Percentiles rank a stretch among this genome's conserved stretches.
phyloP scores from a whole-genome alignment of 2,797 vertebrate species.

The Lutjanus campechanus region DNA sequence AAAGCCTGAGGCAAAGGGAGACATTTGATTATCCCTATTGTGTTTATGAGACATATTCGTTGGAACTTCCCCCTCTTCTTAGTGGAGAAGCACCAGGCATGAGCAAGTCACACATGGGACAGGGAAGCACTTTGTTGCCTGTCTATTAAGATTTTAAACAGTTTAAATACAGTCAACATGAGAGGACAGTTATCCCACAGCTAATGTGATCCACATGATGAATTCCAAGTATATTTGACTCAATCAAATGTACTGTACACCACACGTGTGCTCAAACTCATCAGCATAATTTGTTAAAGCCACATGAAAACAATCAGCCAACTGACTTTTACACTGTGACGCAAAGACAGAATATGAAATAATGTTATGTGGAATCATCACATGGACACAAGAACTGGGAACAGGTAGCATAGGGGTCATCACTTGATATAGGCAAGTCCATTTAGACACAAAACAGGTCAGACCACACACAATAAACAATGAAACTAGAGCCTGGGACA shows the following conservation, averaged over 20 bases:
- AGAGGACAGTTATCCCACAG: slow-evolving; percentile 20
- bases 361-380: slow-evolving; percentile 12
- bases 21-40: slow-evolving; percentile 25
- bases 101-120: slow-evolving; percentile 3
- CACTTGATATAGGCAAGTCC: slow-evolving; percentile 16
- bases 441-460: slow-evolving; percentile 35
- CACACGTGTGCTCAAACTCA: neutral
- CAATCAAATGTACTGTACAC: slow-evolving; percentile 10
- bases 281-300: neutral
- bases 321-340: neutral
- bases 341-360: neutral
- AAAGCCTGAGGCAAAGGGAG: slow-evolving; percentile 4
- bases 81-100: neutral
- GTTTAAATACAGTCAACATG: neutral
- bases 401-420: slow-evolving; percentile 18
- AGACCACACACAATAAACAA: slow-evolving; percentile 41
- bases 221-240: slow-evolving; percentile 22
- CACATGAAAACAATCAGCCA: slow-evolving; percentile 5
- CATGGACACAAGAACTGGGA: neutral
- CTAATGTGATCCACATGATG: slow-evolving; percentile 31
- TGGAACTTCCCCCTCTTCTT: neutral
- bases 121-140: neutral
- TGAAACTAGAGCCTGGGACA: slow-evolving; percentile 35
- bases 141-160: neutral
- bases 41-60: slow-evolving; percentile 9